phyloP scores from a whole-genome alignment of 64 coral and sea anemone species.

The Hydrozoanthus tunicans region DNA sequence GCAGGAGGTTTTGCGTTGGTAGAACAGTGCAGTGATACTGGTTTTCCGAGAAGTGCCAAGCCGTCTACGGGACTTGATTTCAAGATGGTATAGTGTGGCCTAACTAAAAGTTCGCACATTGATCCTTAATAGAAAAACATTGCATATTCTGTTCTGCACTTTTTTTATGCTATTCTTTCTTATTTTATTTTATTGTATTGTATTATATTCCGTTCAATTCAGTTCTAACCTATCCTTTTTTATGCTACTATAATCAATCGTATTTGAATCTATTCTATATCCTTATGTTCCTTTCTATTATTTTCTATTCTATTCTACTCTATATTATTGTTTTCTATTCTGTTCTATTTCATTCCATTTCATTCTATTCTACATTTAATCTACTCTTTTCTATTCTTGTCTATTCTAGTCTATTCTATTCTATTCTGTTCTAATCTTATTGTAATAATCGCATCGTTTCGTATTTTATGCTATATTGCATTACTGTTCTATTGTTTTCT shows the following conservation, averaged over 20 bases:
- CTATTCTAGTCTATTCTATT: constrained; percentile 26
- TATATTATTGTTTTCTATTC: background rate
- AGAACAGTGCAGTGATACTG: no score
- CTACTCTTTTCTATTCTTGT: background rate
- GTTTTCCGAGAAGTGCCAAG: no score
- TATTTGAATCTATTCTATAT: no score
- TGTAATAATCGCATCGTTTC: background rate
- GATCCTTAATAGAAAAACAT: no score
- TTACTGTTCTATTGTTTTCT: constrained; percentile 1
- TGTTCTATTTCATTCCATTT: background rate
- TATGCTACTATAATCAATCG: background rate
- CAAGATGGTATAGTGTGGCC: no score
- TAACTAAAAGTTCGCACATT: no score
- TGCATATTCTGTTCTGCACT: background rate
- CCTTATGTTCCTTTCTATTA: background rate
- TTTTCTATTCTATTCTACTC: background rate
- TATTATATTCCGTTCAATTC: background rate
- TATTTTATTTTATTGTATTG: no score
- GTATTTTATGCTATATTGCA: background rate
- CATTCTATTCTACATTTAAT: background rate
- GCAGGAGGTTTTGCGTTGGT: no score
- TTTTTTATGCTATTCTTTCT: background rate
- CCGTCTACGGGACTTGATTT: no score
- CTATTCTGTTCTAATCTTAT: background rate
- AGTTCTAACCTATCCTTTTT: constrained; percentile 6